Evolutionary conservation across 64 coral and sea anemone genomes (phyloP), one percentile per base, ranked within the genome.

Genomic region (Hydrozoanthus tunicans): DNA sequence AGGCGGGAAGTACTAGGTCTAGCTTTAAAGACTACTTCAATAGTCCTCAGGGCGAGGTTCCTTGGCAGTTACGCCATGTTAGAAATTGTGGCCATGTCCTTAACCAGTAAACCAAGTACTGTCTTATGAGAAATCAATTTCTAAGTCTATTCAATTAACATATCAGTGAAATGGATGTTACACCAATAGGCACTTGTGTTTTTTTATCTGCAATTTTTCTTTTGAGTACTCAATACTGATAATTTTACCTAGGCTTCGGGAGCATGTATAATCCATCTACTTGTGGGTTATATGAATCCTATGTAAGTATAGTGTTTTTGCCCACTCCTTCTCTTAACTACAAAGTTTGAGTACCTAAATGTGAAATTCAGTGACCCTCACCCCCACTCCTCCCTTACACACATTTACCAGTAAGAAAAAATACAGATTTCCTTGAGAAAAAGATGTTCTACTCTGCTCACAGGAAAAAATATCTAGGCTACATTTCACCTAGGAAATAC

Each of bases 1-100:
- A 68, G 65, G 65, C 65, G 23, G 73, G 73, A 77, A 77, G 53
- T 55, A 77, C 73, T 77, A 77, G 73, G 51, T 77, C 73, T 51
- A 12, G 53, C 73, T 77, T 77, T 77, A 77, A 77, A 51, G 51
- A 77, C 73, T 77, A 77, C 73, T 77, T 77, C 73, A 77, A 77
- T 51, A 77, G 73, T 77, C 51, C 73, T 54, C 73, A 77, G 73
- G 73, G 32, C 32, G 32, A 43, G 32, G 32, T 77, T 77, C 73
- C 73, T 51, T 77, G 73, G 73, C 73, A 77, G 73, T 77, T 77
- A 54, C 73, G 73, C 32, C 73, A 55, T 77, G 73, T 77, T 51
- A 77, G 73, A 77, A 77, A 55, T 77, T 77, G 73, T 13, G 73
- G 73, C 73, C 5, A 11, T 12, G 73, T 77, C 73, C 73, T 52